phyloP scores from a whole-genome alignment of 2,888 invertebrate species.

The Eupithecia pulchellata region DNA sequence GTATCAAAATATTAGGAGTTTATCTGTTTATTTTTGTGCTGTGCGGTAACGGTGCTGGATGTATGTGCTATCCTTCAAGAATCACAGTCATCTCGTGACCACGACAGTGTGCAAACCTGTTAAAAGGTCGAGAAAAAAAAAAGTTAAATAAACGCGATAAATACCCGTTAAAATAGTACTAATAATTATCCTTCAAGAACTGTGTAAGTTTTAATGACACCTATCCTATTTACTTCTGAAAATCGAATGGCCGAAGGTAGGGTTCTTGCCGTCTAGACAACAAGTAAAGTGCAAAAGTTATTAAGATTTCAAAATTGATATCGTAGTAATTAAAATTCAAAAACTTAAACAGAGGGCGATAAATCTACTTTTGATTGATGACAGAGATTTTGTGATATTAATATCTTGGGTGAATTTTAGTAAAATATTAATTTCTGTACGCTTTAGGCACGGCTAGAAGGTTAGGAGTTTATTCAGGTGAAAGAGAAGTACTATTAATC shows the following conservation, averaged over 20 bases:
- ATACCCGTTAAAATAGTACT: too few relatives aligned
- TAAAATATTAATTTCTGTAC: background rate
- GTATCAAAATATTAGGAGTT: too few relatives aligned
- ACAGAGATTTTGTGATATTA: constrained; percentile 8
- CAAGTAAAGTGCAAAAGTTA: constrained; percentile 34
- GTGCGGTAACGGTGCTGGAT: too few relatives aligned
- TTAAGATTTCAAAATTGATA: constrained; percentile 33
- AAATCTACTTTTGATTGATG: constrained; percentile 21
- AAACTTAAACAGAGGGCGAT: constrained; percentile 19
- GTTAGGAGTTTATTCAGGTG: background rate
- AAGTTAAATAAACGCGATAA: too few relatives aligned
- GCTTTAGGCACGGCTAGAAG: background rate
- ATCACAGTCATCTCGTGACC: too few relatives aligned
- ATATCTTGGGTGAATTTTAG: background rate
- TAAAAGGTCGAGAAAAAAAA: too few relatives aligned
- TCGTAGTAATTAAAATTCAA: constrained; percentile 20
- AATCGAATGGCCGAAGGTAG: background rate
- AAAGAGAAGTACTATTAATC: background rate
- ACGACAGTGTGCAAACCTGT: too few relatives aligned
- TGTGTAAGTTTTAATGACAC: too few relatives aligned
- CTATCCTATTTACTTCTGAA: background rate
- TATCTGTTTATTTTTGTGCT: too few relatives aligned
- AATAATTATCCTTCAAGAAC: too few relatives aligned
- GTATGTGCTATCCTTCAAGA: too few relatives aligned
- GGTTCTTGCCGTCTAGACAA: background rate